A percentile compares a stretch with the other conserved stretches of the same genome.
Conservation (phyloP, 2,113 vertebrate genomes). For the Solea senegalensis region DNA sequence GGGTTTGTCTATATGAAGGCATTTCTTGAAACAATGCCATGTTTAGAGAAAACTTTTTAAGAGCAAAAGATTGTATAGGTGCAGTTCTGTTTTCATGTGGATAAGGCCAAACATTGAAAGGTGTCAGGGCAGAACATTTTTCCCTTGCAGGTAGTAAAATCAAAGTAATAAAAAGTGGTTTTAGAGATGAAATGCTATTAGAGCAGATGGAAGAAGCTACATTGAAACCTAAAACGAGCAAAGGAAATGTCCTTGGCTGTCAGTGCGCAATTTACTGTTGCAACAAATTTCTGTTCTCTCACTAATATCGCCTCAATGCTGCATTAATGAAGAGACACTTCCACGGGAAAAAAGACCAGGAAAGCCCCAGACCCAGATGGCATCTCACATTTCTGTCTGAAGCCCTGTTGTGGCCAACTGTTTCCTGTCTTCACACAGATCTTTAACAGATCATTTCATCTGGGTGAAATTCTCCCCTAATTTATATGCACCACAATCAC, state of each 20-base stretch:
- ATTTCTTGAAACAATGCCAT: too few species aligned
- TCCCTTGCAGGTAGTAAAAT: too few species aligned
- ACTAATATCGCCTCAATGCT: background rate
- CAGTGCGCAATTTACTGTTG: background rate
- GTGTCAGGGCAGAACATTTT: too few species aligned
- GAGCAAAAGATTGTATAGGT: too few species aligned
- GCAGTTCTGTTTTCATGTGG: too few species aligned
- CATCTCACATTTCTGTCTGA: conserved; percentile 13
- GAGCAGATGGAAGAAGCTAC: too few species aligned
- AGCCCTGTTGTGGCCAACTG: conserved; percentile 40
- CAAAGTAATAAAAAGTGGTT: too few species aligned
- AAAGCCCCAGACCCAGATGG: conserved; percentile 35
- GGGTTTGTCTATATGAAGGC: too few species aligned
- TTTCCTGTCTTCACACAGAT: conserved; percentile 32
- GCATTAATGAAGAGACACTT: background rate
- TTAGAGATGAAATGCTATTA: too few species aligned
- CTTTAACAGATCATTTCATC: conserved; percentile 28
- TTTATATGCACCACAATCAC: background rate
- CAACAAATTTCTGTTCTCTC: conserved; percentile 4
- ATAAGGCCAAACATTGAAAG: too few species aligned
- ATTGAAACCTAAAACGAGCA: too few species aligned
- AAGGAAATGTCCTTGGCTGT: background rate
- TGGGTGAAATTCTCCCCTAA: conserved; percentile 18
- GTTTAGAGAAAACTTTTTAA: too few species aligned
- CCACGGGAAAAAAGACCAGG: conserved; percentile 4